Evolutionary conservation across 2,797 vertebrate genomes (phyloP), one percentile per base, ranked within the genome.

Genomic region (Acrossocheilus fasciatus): DNA sequence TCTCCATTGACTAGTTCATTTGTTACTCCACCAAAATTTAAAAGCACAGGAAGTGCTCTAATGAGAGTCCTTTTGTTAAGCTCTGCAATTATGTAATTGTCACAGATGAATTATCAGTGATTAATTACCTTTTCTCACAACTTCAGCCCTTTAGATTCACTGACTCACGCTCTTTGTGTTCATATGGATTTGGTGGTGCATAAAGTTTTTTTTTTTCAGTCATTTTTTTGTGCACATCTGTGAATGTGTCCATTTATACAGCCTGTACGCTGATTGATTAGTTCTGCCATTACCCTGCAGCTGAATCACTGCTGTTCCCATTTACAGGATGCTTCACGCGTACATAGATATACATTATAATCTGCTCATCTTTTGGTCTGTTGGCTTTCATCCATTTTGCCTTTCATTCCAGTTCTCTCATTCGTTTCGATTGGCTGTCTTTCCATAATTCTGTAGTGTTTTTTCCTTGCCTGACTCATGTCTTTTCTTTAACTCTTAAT

Each of bases 81-180:
- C 89, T 50, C 45, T 17, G 75, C 82, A 89, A 92, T 92, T 91
- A 88, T 88, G 90, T 91, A 89, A 78, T 84, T 88, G 84, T 59
- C 85, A 75, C 78, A 66, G 79, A 75, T 75, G 45, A 75, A 34
- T 86, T 75, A 86, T 74, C 78, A 54, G 77, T 86, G 77, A 86
- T 86, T 86, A 81, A 86, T 86, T 81, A 86, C 76, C 66, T 45
- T 78, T 78, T 78, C 20, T 57, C 36, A 80, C 59, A 39, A 89
- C 89, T 92, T 86, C 89, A 92, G 89, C 88, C 72, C 69, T 88
- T 93, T 92, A 89, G 85, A 91, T 83, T 92, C 91, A 90, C 83
- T 92, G 86, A 91, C 92, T 92, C 89, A n/a, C 83, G 87, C 85
- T 89, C 74, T 79, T 64, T 87, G 84, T 90, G 88, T 74, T 74